A percentile compares a stretch with the other conserved stretches of the same genome.
phyloP scores from a whole-genome alignment of 1,140 invertebrate species.

The Bombus turneri region DNA sequence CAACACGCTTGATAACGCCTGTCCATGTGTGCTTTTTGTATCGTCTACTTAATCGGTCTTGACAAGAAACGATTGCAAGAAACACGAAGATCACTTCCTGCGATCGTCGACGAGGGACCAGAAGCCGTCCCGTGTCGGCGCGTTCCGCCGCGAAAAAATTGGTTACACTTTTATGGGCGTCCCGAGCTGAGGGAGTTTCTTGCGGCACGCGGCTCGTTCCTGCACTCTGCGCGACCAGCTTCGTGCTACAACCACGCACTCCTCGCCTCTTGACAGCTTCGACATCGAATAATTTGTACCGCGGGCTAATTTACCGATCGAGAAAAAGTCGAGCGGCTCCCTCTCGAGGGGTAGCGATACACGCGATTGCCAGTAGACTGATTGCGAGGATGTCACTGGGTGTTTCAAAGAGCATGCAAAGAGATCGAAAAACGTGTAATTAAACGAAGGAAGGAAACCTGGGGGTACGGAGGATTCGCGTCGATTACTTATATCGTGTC shows the following conservation, averaged over 20 bases:
- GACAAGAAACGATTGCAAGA: slow-evolving; percentile 7
- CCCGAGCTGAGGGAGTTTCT: not conserved
- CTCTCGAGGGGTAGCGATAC: not conserved
- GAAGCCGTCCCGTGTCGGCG: not conserved
- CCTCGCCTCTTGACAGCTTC: slow-evolving; percentile 15
- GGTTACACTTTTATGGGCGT: slow-evolving; percentile 7
- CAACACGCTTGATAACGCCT: not conserved
- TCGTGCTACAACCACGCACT: slow-evolving; percentile 11
- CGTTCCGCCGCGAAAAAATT: not conserved
- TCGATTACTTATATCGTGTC: not conserved
- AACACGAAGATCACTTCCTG: slow-evolving; percentile 4
- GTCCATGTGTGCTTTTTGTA: not conserved
- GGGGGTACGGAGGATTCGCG: not conserved
- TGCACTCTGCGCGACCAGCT: not conserved
- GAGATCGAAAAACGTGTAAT: not conserved
- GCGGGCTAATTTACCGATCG: not conserved
- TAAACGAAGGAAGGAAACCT: not conserved
- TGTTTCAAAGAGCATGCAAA: not conserved
- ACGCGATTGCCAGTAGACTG: not conserved
- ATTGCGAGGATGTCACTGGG: not conserved
- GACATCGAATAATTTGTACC: slow-evolving; percentile 48
- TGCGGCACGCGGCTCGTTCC: not conserved
- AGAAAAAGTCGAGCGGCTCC: not conserved
- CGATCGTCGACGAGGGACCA: not conserved
- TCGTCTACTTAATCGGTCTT: not conserved